Base-by-base conservation (phyloP, 2,888 invertebrate genomes). In the Melanchra persicariae region DNA sequence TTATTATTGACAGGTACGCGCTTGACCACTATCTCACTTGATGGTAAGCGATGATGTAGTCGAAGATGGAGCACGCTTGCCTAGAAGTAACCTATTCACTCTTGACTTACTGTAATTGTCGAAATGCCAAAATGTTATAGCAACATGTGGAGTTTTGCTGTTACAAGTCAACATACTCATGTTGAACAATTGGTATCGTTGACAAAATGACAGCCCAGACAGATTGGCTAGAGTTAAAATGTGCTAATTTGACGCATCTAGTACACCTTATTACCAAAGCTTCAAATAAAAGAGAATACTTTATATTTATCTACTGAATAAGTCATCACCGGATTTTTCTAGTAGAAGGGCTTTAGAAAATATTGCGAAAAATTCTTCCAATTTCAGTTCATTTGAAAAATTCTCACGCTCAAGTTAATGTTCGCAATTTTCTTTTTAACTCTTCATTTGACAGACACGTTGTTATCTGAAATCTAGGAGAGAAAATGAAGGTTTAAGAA, bases 391-490 rank as follows among this genome's bases (percentile, higher is more conserved):
- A 68, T 79, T 82, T 67, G 78, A 77, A 74, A 79, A 74, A 66
- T 69, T 22, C 22, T 79, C 67, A 72, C 82, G 82, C 77, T 15
- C 60, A 19, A 57, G 26, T 34, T 63, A 65, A 81, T 68, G 72
- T 26, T 71, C 24, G 26, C 72, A 71, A 79, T 77, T 77, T 79
- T 72, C 64, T 57, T 77, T 63, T 77, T 67, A 64, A 68, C 54
- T 67, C 45, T 63, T 58, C 49, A 64, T 77, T 79, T 54, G 66
- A 67, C 57, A 30, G 10, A 43, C 57, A 58, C 12, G n/a, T 40
- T 57, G 34, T 65, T 67, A 77, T 65, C 52, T 70, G 54, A 77
- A 63, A 62, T 62, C 19, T 64, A 47, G 1, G 19, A 43, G 52
- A 40, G 24, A 57, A 51, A 57, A 64, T 66, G 4, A 63, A 55